Evolutionary conservation across 1,140 invertebrate species (phyloP), one percentile per base, ranked within the genome.

Genomic region (Eufriesea mexicana): DNA sequence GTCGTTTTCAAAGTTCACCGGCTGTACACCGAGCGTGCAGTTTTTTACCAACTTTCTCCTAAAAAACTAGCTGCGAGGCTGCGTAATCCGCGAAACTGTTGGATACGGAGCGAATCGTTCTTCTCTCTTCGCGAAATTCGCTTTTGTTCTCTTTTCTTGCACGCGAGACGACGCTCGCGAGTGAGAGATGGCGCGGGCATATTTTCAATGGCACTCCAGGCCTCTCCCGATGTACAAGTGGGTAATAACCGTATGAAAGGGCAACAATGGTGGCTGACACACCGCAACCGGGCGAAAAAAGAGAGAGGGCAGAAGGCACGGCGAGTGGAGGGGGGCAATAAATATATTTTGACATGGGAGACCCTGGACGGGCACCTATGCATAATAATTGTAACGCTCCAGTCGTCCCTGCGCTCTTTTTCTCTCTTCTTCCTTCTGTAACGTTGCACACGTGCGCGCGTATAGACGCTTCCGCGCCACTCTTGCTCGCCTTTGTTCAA

Each of bases 271-370:
- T 84, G 85, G 83, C 86, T 89, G 89, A 94, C 93, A 94, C 89
- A 91, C 92, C 92, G 90, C 93, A 92, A 89, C 85, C 88, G 79
- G 78, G 47, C 28, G 79, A 86, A 79, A 54, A 75, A 71, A 55
- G 28, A 4, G 28, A 83, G 70, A 71, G 57, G 57, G 54, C 10
- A 74, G 75, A 35, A 6, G 83, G 76, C 47, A 57, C 77, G 54
- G 75, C 62, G 49, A 78, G 62, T 35, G 68, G 73, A 78, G 54
- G 87, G 84, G 81, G 84, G 93, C 91, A 94, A 94, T 94, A 94
- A 94, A 94, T 94, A 94, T 94, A 94, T 94, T 94, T 94, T 94
- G 93, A 94, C 93, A 94, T 93, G 93, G 92, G 93, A 93, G 93
- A 91, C 85, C 87, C 91, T 89, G 75, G 90, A 51, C 83, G 84